phyloP scores from a whole-genome alignment of 2,113 vertebrate species.

The Macaca mulatta region DNA sequence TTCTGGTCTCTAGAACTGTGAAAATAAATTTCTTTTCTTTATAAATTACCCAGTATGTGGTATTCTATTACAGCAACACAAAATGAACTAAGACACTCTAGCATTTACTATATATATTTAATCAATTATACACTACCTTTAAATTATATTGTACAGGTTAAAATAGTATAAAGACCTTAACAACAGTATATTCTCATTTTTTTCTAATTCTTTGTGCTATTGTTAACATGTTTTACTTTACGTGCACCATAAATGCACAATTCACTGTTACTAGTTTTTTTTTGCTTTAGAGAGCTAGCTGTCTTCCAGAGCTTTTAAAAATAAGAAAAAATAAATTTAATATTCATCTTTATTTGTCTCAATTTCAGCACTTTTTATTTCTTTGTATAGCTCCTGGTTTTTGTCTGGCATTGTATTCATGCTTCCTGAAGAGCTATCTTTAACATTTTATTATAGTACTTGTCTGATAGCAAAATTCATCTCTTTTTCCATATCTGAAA shows the following conservation, averaged over 20 bases:
- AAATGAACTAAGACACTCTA: background rate
- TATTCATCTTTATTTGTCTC: background rate
- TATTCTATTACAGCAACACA: background rate
- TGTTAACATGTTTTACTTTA: background rate
- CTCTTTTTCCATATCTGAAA: background rate
- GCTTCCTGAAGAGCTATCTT: background rate
- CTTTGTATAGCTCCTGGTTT: background rate
- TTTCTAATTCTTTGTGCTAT: background rate
- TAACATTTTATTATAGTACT: background rate
- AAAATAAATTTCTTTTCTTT: background rate
- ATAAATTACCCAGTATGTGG: background rate
- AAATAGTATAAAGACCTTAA: background rate
- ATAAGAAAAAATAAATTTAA: background rate
- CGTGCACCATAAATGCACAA: background rate
- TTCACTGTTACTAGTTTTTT: background rate
- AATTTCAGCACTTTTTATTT: background rate
- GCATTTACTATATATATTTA: background rate
- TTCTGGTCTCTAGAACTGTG: background rate
- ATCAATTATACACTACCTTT: background rate
- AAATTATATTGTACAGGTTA: background rate
- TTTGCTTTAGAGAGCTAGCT: background rate
- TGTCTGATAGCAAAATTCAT: background rate
- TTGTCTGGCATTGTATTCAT: background rate
- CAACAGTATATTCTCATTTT: background rate
- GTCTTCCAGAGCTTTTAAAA: background rate